Evolutionary conservation across 1,140 invertebrate genomes (phyloP), one percentile per base, ranked within the genome.

Genomic region (Zaprionus africanus): DNA sequence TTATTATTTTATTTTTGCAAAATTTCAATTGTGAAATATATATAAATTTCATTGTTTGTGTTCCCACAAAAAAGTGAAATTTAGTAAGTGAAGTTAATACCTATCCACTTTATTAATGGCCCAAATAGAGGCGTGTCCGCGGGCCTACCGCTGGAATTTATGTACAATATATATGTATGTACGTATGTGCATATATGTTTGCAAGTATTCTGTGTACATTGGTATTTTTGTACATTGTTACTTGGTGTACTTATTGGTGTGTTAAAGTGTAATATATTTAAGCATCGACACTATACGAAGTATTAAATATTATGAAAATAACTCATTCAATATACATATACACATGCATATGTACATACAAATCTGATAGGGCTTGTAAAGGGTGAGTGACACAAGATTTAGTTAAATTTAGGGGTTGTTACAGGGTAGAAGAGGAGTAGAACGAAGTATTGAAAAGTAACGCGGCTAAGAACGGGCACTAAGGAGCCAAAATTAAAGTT

Each of bases 311-410:
- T 28, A n/a, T 34, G 31, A 34, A 34, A 34, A 26, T 24, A 6
- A 41, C 12, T 41, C 28, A 7, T 31, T 31, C 28, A n/a, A 12
- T 31, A 63, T 36, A 41, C 38, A 41, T 15, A 51, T 28, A 51
- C 28, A 63, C 15, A 63, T 49, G 1, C n/a, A 54, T 4, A 34
- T 24, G 49, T 62, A 53, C 46, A 56, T 12, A n/a, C 19, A 54
- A 54, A 64, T 64, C 7, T 54, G 62, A 62, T 41, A 60, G 38
- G 36, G 58, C 43, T 82, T 71, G 65, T 68, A 83, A 73, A 58
- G 73, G 81, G 81, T 84, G 81, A 84, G 77, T 80, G 77, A 84
- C 76, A 80, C 64, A 68, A 61, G 54, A 69, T 53, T 82, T 64
- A 65, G 28, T 31, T 36, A 51, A 61, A 72, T 51, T 74, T 84